Conservation (phyloP, 2,113 vertebrate species). For the Microcebus jonahi region DNA sequence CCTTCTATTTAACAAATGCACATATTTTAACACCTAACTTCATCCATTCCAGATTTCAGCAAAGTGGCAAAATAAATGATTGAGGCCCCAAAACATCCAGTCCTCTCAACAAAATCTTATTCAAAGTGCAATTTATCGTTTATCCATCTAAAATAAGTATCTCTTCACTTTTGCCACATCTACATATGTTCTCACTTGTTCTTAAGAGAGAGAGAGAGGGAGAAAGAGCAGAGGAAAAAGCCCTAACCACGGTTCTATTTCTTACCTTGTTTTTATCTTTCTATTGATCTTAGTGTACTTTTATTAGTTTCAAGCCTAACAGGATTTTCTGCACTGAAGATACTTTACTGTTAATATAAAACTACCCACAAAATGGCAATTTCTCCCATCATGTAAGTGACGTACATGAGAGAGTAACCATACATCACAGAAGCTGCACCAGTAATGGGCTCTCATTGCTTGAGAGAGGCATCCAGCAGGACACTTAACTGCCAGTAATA, state of each 20-base stretch:
- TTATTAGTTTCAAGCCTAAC: neutral
- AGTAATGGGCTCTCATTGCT: neutral
- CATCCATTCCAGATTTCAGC: neutral
- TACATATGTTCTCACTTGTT: conserved; percentile 24
- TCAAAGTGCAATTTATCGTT: neutral
- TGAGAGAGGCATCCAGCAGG: neutral
- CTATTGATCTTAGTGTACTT: neutral
- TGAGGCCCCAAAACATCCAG: neutral
- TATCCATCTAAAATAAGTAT: neutral
- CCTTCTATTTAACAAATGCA: neutral
- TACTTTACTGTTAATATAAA: neutral
- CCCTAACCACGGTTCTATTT: neutral
- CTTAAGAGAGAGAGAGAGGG: neutral
- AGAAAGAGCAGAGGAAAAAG: neutral
- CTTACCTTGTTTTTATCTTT: neutral
- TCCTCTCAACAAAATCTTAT: neutral
- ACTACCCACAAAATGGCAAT: neutral
- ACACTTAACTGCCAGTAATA: neutral
- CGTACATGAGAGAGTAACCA: fast-evolving
- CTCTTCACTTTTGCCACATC: neutral
- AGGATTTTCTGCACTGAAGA: conserved; percentile 3
- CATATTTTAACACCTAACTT: neutral
- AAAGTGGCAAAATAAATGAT: conserved; percentile 1
- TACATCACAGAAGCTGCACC: neutral
- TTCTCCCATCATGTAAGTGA: neutral